A percentile compares a stretch with the other conserved stretches of the same genome.
These are phyloP conservation scores for Seriola aureovittata DNA, from an alignment of 2,113 vertebrate species.

Conservation along the genomic window DNA sequence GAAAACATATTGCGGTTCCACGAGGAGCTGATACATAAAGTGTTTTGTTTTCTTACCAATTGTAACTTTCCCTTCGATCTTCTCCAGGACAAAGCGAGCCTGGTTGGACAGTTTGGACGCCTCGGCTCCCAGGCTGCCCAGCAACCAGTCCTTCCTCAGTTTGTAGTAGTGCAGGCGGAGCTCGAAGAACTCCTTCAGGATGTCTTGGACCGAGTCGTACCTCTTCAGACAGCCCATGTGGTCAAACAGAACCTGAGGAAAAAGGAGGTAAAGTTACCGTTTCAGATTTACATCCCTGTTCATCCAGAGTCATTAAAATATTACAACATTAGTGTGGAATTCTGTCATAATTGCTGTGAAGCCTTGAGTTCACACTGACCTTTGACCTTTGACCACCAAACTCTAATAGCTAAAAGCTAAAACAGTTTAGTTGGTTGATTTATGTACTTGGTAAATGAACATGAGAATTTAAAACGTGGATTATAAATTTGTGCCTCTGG, in stretches of 20 bases:
- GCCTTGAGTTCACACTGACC: too few relatives aligned
- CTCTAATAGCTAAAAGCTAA: too few relatives aligned
- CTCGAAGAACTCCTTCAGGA: conserved; percentile 97
- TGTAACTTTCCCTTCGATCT: conserved; percentile 96
- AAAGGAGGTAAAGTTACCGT: not conserved
- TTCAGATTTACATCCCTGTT: too few relatives aligned
- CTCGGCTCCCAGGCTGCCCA: conserved; percentile 94
- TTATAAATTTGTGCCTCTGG: too few relatives aligned
- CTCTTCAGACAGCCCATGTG: conserved; percentile 99
- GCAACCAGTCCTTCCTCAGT: conserved; percentile 96
- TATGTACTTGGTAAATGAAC: too few relatives aligned
- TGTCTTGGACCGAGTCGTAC: conserved; percentile 97
- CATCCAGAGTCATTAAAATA: too few relatives aligned
- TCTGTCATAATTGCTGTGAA: too few relatives aligned
- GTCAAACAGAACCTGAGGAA: conserved; percentile 95
- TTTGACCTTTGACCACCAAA: too few relatives aligned
- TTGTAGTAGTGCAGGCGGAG: conserved; percentile 95
- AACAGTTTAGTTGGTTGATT: too few relatives aligned
- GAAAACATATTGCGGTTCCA: too few relatives aligned
- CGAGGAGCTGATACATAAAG: not conserved
- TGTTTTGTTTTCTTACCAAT: conserved; percentile 87
- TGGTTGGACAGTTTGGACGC: conserved; percentile 97
- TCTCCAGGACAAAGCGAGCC: conserved; percentile 97
- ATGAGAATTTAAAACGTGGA: too few relatives aligned
- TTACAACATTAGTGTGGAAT: too few relatives aligned